These are phyloP conservation scores for Pelmatolapia mariae DNA, from an alignment of 2,113 vertebrate genomes.

Conservation along the genomic window DNA sequence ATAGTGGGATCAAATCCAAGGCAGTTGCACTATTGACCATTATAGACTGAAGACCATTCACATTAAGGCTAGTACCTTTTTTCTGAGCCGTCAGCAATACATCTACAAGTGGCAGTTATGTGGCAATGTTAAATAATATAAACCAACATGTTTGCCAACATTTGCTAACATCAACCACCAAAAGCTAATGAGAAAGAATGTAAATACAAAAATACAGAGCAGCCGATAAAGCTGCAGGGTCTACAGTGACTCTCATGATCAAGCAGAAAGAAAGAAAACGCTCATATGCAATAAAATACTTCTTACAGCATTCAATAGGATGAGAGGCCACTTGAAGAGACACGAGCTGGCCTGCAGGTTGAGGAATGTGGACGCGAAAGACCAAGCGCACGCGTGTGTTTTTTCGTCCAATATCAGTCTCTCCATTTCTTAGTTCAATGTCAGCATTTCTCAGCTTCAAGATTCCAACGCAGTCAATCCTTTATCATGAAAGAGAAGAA, in stretches of 20 bases:
- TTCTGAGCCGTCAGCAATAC: neutral
- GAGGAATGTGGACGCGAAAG: slow-evolving; percentile 89
- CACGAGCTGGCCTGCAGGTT: slow-evolving; percentile 75
- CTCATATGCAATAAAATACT: neutral
- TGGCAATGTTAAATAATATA: neutral
- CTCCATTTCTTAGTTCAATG: slow-evolving; percentile 91
- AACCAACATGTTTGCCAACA: neutral
- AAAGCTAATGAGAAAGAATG: neutral
- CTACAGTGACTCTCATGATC: neutral
- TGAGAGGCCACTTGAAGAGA: slow-evolving; percentile 89
- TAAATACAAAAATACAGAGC: neutral
- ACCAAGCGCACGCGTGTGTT: slow-evolving; percentile 92
- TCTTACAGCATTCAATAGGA: slow-evolving; percentile 96
- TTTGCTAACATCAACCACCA: neutral
- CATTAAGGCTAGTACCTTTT: neutral
- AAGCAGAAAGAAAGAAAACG: neutral
- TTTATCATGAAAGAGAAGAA: slow-evolving; percentile 28
- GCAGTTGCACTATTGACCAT: rapidly evolving
- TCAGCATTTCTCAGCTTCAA: slow-evolving; percentile 93
- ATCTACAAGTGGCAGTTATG: neutral
- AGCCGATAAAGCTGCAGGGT: rapidly evolving
- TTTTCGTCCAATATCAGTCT: slow-evolving; percentile 94
- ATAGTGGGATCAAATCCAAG: neutral
- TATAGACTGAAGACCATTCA: rapidly evolving
- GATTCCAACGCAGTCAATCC: slow-evolving; percentile 97